Evolutionary conservation across 1,140 invertebrate genomes (phyloP), one percentile per base, ranked within the genome.

Genomic region (Venturia canescens): DNA sequence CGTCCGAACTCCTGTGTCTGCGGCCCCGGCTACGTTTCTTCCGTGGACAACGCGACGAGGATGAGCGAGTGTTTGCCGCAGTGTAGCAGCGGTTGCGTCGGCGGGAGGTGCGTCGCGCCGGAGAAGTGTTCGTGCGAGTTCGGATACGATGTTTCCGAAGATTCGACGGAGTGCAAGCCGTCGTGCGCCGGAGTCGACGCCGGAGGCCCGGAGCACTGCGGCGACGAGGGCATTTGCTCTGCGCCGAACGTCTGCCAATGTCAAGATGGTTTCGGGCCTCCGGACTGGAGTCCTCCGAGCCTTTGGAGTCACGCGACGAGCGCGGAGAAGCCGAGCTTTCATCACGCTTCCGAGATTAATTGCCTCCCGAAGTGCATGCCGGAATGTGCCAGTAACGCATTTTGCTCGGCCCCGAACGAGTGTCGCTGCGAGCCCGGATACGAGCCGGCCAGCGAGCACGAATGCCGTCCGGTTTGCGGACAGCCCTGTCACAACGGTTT

Each of bases 1-100:
- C 72, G 29, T 15, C 72, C 72, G 34, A 76, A 76, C 29, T 27
- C 31, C 13, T 76, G 72, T 53, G 31, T 34, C 1, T 76, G 72
- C 18, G 29, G 31, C 38, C 0, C 26, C 0, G 53, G 53, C 18
- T 76, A 76, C 29, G 13, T 29, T 23, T 1, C 31, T 3, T n/a
- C 6, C 11, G 13, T 63, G 27, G 27, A 60, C 16, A 34, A 34
- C 1, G 3, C n/a, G 1, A 60, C 4, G 1, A 27, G 18, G 38
- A 21, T 11, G 0, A 76, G 48, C 16, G 29, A 34, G 15, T 76
- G 72, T 29, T 5, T 34, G n/a, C 72, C 72, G 15, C 4, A 60
- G 11, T 76, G 72, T 38, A 11, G 6, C 4, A 27, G 27, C 21
- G 72, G 72, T 9, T 76, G 72, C 23, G 5, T 18, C 9, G 72